Evolutionary conservation across 1,140 invertebrate species (phyloP).

Genomic region (Vollenhovia emeryi): DNA sequence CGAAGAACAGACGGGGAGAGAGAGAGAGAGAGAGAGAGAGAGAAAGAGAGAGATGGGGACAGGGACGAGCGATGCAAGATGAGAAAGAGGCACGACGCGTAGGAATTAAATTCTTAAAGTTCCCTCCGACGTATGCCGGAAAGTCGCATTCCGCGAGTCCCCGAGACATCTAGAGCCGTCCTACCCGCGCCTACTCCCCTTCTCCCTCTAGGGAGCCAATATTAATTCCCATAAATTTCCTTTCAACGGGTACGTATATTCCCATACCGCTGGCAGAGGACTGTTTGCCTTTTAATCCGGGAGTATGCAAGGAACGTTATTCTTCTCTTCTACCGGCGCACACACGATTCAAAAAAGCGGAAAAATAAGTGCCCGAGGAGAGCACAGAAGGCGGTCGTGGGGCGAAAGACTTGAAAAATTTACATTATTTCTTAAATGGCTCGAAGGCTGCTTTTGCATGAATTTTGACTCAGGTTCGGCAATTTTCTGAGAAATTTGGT

Average conservation of each 20-base stretch:
- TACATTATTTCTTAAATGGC: slow-evolving; percentile 9
- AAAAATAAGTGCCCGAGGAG: slow-evolving; percentile 36
- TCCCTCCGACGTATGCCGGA: slow-evolving; percentile 82
- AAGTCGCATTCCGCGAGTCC: slow-evolving; percentile 84
- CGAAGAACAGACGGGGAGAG: neutral
- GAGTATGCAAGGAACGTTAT: slow-evolving; percentile 84
- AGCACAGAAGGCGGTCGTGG: neutral
- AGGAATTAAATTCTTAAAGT: slow-evolving; percentile 86
- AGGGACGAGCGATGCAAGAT: slow-evolving; percentile 14
- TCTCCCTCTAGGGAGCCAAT: slow-evolving; percentile 80
- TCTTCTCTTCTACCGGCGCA: slow-evolving; percentile 72
- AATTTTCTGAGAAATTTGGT: slow-evolving; percentile 16
- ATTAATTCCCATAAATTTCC: slow-evolving; percentile 87
- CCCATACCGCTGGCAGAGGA: slow-evolving; percentile 57
- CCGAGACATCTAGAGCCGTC: slow-evolving; percentile 72
- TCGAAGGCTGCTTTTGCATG: neutral
- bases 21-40: slow-evolving; percentile 10
- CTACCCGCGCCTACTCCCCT: slow-evolving; percentile 61
- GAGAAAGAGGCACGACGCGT: slow-evolving; percentile 52
- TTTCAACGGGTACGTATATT: slow-evolving; percentile 82
- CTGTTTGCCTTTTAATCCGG: slow-evolving; percentile 84
- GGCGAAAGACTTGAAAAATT: slow-evolving; percentile 6
- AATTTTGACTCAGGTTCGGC: neutral
- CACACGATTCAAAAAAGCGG: slow-evolving; percentile 45
- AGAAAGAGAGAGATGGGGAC: neutral